These are phyloP conservation scores for Agrochola macilenta DNA, from an alignment of 2,888 invertebrate genomes.

Conservation along the genomic window DNA sequence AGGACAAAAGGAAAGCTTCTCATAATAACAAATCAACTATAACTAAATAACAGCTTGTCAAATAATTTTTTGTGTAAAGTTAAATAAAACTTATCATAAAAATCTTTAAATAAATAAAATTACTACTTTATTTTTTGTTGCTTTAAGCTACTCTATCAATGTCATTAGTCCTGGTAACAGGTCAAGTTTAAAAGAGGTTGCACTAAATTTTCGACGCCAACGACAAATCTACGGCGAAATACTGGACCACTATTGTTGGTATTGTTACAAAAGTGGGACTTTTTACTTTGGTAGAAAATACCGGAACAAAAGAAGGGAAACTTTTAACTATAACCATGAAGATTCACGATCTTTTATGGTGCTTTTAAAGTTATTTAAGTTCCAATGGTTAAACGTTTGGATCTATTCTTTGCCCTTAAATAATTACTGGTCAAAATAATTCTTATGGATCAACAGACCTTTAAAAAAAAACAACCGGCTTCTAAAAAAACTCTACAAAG, in stretches of 20 bases:
- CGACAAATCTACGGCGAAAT: slow-evolving; percentile 81
- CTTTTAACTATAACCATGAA: slow-evolving; percentile 23
- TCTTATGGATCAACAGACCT: too few relatives aligned
- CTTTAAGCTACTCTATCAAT: slow-evolving; percentile 64
- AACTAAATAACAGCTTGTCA: background rate
- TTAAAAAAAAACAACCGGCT: too few relatives aligned
- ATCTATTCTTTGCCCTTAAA: background rate
- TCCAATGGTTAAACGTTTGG: background rate
- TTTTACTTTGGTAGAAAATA: slow-evolving; percentile 54
- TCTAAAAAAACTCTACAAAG: too few relatives aligned
- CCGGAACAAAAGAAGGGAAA: slow-evolving; percentile 43
- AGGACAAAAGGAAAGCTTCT: background rate
- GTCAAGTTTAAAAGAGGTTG: slow-evolving; percentile 86
- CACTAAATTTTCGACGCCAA: slow-evolving; percentile 83
- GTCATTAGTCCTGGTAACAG: slow-evolving; percentile 71
- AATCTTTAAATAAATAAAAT: too few relatives aligned
- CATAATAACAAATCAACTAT: background rate
- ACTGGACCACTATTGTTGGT: slow-evolving; percentile 79
- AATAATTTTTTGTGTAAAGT: background rate
- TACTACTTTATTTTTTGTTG: background rate
- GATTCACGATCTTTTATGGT: slow-evolving; percentile 20
- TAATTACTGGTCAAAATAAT: background rate
- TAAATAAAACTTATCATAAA: too few relatives aligned
- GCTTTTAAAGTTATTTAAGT: slow-evolving; percentile 22
- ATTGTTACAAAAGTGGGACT: slow-evolving; percentile 75